Evolutionary conservation across 1,140 invertebrate species (phyloP).

Genomic region (Amyelois transitella): DNA sequence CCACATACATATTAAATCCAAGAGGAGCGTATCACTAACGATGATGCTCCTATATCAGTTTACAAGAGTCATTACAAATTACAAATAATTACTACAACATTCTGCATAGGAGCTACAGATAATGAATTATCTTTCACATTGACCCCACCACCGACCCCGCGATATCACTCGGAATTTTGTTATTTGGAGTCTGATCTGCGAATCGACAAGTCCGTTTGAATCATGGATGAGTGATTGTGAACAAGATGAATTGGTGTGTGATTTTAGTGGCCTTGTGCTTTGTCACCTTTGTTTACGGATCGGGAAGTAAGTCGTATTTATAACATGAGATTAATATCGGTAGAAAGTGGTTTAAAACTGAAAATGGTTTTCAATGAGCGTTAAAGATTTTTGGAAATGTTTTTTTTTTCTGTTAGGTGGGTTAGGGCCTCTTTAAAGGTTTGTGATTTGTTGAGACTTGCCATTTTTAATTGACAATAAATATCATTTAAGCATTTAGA

Average conservation of each 20-base stretch:
- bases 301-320: constrained; percentile 39
- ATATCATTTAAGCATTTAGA: no score
- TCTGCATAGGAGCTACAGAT: constrained; percentile 23
- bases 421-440: no score
- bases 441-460: no score
- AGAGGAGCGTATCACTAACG: neutral
- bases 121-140: constrained; percentile 56
- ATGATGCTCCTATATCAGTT: constrained; percentile 15
- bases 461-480: no score
- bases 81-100: constrained; percentile 17
- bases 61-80: constrained; percentile 32
- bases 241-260: constrained; percentile 55
- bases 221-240: constrained; percentile 34
- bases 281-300: constrained; percentile 31
- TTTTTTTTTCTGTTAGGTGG: no score
- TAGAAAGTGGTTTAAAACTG: no score
- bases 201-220: constrained; percentile 17
- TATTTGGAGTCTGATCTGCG: constrained; percentile 38
- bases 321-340: neutral
- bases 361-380: neutral
- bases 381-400: no score
- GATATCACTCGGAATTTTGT: constrained; percentile 48
- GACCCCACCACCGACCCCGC: constrained; percentile 43
- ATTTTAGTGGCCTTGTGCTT: constrained; percentile 55
- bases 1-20: neutral